Percentiles rank a stretch among this genome's conserved stretches.
Conservation (phyloP, 2,888 invertebrate species). For the Drepana falcataria region DNA sequence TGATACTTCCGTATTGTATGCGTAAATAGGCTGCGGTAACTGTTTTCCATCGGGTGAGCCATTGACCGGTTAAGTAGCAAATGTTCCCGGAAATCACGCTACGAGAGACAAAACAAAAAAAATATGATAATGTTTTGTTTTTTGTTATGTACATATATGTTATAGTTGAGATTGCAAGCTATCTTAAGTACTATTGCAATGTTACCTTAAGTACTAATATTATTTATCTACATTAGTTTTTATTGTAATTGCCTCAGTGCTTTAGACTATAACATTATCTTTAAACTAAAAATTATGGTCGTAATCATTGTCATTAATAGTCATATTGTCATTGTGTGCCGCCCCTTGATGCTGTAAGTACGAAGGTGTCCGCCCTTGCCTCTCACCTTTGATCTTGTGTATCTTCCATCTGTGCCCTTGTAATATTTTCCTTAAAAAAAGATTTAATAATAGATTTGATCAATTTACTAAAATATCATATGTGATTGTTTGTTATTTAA, state of each 20-base stretch:
- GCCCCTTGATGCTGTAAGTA: conserved; percentile 55
- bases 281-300: conserved; percentile 15
- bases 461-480: no score
- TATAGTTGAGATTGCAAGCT: neutral
- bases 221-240: neutral
- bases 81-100: no score
- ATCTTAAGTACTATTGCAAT: neutral
- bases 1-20: no score
- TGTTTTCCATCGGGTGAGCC: no score
- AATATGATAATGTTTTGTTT: no score
- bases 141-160: no score
- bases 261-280: neutral
- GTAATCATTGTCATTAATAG: conserved; percentile 21
- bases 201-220: neutral
- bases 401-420: conserved; percentile 66
- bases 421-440: conserved; percentile 54
- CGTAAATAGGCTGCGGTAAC: no score
- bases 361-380: conserved; percentile 59
- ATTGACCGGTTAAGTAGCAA: no score
- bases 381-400: conserved; percentile 64
- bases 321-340: conserved; percentile 24
- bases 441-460: neutral
- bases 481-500: no score
- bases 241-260: neutral
- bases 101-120: no score